Conservation (phyloP, 30 jellyfish, hydroid and myxozoan genomes). For the Cassiopea xamachana region DNA sequence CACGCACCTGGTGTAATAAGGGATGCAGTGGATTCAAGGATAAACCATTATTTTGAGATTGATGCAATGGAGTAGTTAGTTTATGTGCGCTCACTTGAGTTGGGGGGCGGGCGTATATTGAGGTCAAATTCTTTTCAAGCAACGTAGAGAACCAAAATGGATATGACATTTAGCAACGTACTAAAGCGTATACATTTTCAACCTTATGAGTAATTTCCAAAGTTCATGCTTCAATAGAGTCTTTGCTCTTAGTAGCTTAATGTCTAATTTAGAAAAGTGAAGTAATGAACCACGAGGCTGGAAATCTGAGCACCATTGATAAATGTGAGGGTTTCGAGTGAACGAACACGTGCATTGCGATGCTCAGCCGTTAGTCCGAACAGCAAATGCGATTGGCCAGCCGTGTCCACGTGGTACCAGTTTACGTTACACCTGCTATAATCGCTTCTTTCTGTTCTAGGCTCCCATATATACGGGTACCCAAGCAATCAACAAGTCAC, state of each 20-base stretch:
- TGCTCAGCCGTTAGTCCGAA: constrained; percentile 71
- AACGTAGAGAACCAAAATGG: no score
- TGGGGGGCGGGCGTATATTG: no score
- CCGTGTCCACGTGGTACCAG: constrained; percentile 81
- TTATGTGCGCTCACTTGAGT: no score
- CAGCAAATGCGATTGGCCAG: constrained; percentile 68
- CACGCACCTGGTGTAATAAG: constrained; percentile 2
- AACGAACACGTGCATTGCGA: constrained; percentile 37
- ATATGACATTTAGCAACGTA: no score
- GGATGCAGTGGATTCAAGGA: not conserved
- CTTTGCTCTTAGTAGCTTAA: no score
- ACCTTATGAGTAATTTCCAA: no score
- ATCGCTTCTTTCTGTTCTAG: constrained; percentile 58
- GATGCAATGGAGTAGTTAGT: not conserved
- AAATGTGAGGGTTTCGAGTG: not conserved
- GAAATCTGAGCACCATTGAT: not conserved
- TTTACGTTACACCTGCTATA: constrained; percentile 78
- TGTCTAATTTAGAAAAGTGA: not conserved
- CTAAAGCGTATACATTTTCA: no score
- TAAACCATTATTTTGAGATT: not conserved
- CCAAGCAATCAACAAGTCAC: constrained; percentile 81
- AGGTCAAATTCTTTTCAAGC: no score
- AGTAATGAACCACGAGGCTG: not conserved
- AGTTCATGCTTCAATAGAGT: no score
- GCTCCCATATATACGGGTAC: constrained; percentile 89